Evolutionary conservation across 2,113 vertebrate species (phyloP).

Genomic region (Cercopithecus mona): DNA sequence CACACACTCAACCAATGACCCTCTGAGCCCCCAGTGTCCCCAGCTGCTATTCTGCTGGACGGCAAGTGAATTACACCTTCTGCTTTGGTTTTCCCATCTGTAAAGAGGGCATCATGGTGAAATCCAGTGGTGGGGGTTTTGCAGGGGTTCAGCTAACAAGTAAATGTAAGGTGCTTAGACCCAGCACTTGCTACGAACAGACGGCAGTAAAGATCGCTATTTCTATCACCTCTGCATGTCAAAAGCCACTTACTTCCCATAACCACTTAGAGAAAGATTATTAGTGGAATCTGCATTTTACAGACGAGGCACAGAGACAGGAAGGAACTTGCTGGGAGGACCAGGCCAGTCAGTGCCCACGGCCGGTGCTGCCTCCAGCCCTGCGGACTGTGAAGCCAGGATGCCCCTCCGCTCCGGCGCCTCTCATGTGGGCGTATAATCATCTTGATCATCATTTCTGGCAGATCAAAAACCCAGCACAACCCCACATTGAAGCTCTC

Average conservation of each 20-base stretch:
- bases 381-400: accelerated
- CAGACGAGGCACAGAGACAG: not conserved
- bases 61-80: accelerated
- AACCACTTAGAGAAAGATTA: not conserved
- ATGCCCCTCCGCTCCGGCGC: accelerated
- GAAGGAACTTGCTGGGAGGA: not conserved
- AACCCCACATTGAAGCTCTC: not conserved
- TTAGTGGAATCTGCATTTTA: not conserved
- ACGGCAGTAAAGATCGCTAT: not conserved
- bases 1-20: accelerated
- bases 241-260: not conserved
- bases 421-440: not conserved
- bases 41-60: not conserved
- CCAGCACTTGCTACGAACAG: accelerated
- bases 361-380: accelerated
- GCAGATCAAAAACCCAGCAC: not conserved
- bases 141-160: accelerated
- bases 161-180: too few relatives aligned
- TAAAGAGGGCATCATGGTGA: accelerated
- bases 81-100: not conserved
- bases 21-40: not conserved
- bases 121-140: accelerated
- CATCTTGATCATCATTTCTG: not conserved
- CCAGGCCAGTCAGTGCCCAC: accelerated
- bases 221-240: accelerated